These are phyloP conservation scores for Mesopsocus fuscifrons DNA, from an alignment of 2,888 invertebrate species.

Conservation along the genomic window DNA sequence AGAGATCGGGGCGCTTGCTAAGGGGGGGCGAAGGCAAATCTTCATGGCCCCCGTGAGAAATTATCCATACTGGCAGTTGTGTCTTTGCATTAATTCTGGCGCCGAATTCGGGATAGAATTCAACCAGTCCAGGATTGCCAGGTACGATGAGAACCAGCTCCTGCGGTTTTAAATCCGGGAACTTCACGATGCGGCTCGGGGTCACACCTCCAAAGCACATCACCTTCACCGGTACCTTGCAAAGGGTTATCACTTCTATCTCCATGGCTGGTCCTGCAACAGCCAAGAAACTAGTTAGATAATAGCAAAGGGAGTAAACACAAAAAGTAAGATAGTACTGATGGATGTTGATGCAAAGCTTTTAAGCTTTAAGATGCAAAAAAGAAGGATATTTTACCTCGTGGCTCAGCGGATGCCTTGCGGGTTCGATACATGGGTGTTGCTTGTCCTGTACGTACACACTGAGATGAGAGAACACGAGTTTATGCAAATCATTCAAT, in stretches of 20 bases:
- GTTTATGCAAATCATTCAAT: no score
- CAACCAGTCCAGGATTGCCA: slow-evolving; percentile 75
- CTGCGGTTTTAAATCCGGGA: slow-evolving; percentile 18
- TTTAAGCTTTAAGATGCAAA: no score
- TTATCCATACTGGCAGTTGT: slow-evolving; percentile 54
- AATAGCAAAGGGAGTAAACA: no score
- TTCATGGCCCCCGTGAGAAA: slow-evolving; percentile 72
- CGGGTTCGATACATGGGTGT: no score
- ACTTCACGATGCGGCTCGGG: neutral
- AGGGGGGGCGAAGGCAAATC: slow-evolving; percentile 29
- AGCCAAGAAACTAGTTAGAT: neutral
- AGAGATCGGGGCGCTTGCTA: slow-evolving; percentile 34
- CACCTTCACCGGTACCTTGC: neutral
- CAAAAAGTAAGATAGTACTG: no score
- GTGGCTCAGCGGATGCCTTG: no score
- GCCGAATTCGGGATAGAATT: slow-evolving; percentile 62
- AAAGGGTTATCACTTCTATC: neutral
- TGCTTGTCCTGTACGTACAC: no score
- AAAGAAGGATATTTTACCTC: no score
- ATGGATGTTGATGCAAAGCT: no score
- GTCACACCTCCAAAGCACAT: neutral
- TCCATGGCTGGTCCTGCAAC: neutral
- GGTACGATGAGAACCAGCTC: slow-evolving; percentile 57
- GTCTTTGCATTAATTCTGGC: slow-evolving; percentile 39
- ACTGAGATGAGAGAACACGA: no score